These are phyloP conservation scores for Pasiphila rectangulata DNA, from an alignment of 2,888 invertebrate genomes.

Conservation along the genomic window DNA sequence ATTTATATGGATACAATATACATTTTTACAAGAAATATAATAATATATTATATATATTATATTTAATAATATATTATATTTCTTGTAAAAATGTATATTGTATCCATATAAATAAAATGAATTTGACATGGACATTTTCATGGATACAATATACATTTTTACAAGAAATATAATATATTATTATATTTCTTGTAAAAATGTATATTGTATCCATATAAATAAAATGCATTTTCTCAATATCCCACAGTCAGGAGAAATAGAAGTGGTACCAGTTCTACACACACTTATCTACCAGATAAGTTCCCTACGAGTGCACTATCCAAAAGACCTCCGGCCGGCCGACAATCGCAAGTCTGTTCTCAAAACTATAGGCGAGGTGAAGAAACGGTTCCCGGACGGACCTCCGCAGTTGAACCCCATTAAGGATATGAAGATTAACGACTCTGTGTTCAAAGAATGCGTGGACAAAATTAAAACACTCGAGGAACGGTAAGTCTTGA, in stretches of 20 bases:
- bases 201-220: too few species aligned
- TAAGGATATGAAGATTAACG: conserved; percentile 97
- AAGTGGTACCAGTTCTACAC: conserved; percentile 93
- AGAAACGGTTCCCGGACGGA: conserved; percentile 92
- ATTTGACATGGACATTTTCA: too few species aligned
- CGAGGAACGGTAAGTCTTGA: conserved; percentile 86
- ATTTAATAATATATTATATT: too few species aligned
- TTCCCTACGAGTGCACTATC: conserved; percentile 93
- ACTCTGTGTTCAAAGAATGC: conserved; percentile 88
- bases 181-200: too few species aligned
- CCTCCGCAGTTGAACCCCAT: conserved; percentile 95
- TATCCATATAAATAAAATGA: too few species aligned
- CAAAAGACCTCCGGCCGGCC: conserved; percentile 91
- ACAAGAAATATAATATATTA: too few species aligned
- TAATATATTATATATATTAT: too few species aligned
- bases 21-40: too few species aligned
- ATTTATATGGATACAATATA: too few species aligned
- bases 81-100: too few species aligned
- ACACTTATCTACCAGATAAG: conserved; percentile 92
- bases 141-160: too few species aligned
- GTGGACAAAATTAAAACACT: conserved; percentile 91
- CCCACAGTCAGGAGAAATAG: conserved; percentile 87
- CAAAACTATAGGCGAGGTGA: conserved; percentile 92
- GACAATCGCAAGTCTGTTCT: conserved; percentile 93
- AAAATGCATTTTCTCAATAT: too few species aligned